Evolutionary conservation across 2,888 invertebrate genomes (phyloP).

Genomic region (Machimus rusticus): DNA sequence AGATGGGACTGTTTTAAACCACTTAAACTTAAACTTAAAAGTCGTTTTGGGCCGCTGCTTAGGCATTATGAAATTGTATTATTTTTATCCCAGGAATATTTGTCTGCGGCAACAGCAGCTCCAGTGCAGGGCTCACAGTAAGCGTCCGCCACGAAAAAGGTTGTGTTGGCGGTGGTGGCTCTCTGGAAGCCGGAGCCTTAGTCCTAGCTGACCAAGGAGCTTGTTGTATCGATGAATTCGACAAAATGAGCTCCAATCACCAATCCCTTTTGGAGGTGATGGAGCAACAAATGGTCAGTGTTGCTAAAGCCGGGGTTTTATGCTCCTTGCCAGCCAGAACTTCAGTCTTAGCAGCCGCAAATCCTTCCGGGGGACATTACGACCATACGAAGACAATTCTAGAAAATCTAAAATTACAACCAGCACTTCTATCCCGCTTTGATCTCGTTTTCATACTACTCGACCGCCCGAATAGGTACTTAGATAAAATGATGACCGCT

Average conservation of each 20-base stretch:
- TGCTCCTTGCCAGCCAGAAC: slow-evolving; percentile 83
- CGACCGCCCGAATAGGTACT: slow-evolving; percentile 79
- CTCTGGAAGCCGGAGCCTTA: slow-evolving; percentile 87
- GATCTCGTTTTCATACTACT: slow-evolving; percentile 91
- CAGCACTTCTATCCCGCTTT: slow-evolving; percentile 87
- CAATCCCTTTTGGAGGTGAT: slow-evolving; percentile 89
- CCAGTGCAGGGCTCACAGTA: slow-evolving; percentile 80
- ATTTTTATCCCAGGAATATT: slow-evolving; percentile 71
- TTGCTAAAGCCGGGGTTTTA: slow-evolving; percentile 89
- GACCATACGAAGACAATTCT: slow-evolving; percentile 85
- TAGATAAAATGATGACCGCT: slow-evolving; percentile 57
- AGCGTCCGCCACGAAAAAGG: slow-evolving; percentile 78
- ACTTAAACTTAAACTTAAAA: too few relatives aligned
- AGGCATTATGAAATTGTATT: neutral
- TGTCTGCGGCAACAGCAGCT: slow-evolving; percentile 89
- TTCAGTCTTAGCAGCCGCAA: slow-evolving; percentile 90
- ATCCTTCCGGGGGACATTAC: slow-evolving; percentile 89
- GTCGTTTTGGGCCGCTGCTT: too few relatives aligned
- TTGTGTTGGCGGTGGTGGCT: slow-evolving; percentile 69
- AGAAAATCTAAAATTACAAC: slow-evolving; percentile 87
- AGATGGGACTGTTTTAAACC: too few relatives aligned
- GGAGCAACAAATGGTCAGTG: slow-evolving; percentile 91
- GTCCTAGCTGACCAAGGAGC: slow-evolving; percentile 87
- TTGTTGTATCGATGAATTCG: slow-evolving; percentile 96
- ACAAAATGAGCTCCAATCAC: slow-evolving; percentile 85